These are phyloP conservation scores for Chionis minor DNA, from an alignment of 2,113 vertebrate species.

Conservation along the genomic window DNA sequence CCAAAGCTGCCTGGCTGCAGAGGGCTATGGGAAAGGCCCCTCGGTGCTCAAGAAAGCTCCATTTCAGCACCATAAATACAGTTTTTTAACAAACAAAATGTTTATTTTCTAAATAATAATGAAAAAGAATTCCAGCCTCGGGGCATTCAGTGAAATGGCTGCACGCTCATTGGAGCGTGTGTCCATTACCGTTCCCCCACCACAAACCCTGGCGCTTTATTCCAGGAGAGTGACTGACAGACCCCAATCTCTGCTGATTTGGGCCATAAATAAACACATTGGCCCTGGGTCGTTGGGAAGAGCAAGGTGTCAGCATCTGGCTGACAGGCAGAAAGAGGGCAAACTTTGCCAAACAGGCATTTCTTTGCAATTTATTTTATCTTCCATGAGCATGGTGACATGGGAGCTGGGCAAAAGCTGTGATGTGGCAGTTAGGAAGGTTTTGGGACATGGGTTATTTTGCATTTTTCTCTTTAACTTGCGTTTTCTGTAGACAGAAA, in stretches of 20 bases:
- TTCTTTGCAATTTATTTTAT: background rate
- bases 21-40: background rate
- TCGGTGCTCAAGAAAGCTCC: background rate
- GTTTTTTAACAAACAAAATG: constrained; percentile 40
- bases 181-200: background rate
- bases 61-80: constrained; percentile 5
- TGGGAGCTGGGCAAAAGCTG: background rate
- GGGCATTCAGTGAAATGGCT: constrained; percentile 8
- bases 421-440: background rate
- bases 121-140: background rate
- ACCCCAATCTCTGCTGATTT: constrained; percentile 3
- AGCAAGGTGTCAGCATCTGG: background rate
- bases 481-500: background rate
- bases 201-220: background rate
- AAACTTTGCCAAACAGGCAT: background rate
- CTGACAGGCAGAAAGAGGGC: background rate
- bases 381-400: rapidly evolving
- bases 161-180: constrained; percentile 11
- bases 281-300: background rate
- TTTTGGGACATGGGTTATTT: background rate
- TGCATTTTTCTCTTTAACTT: background rate
- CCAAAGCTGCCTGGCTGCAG: background rate
- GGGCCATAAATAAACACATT: background rate
- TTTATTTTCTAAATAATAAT: constrained; percentile 42
- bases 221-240: background rate